Conservation (phyloP, 2,888 invertebrate species). For the Mylabris sibirica region DNA sequence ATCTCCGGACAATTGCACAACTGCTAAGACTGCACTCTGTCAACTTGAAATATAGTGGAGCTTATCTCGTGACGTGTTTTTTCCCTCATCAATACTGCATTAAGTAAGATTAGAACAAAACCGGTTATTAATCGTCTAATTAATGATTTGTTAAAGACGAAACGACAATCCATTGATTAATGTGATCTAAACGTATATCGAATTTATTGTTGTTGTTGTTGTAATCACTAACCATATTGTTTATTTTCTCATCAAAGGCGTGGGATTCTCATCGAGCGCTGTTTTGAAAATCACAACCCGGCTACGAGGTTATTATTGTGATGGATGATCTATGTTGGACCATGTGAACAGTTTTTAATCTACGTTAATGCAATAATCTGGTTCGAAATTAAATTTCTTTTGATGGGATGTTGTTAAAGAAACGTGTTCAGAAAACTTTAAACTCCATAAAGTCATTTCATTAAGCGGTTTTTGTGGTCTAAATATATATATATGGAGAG, state of each 20-base stretch:
- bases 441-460: slow-evolving; percentile 40
- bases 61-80: background rate
- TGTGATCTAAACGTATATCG: background rate
- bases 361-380: slow-evolving; percentile 46
- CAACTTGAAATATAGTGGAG: background rate
- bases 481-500: background rate
- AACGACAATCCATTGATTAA: background rate
- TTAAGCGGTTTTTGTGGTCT: slow-evolving; percentile 31
- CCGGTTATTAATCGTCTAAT: background rate
- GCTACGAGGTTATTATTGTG: slow-evolving; percentile 26
- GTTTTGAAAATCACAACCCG: background rate
- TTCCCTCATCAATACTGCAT: background rate
- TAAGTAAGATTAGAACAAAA: background rate
- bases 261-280: background rate
- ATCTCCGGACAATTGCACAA: background rate
- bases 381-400: slow-evolving; percentile 45
- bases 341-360: slow-evolving; percentile 45
- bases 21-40: background rate
- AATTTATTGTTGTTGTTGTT: background rate
- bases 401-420: slow-evolving; percentile 32
- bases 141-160: no score
- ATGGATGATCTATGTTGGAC: slow-evolving; percentile 39
- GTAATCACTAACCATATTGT: background rate
- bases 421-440: slow-evolving; percentile 34
- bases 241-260: background rate